Base-by-base conservation (phyloP, 92 coral and sea anemone genomes). In the Porites cylindrica region DNA sequence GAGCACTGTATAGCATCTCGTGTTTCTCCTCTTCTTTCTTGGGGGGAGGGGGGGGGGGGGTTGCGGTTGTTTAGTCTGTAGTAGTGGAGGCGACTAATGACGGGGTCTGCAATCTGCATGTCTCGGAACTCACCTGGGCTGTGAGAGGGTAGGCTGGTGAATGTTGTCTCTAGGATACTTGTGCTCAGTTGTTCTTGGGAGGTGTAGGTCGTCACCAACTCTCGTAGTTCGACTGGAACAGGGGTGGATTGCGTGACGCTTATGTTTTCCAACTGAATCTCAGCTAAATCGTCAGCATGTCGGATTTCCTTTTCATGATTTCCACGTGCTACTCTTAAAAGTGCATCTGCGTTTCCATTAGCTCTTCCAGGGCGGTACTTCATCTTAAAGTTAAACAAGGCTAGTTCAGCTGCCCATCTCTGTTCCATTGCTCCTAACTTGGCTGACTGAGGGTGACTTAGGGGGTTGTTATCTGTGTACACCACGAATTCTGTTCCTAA, bases 341-440 rank as follows among this genome's bases (percentile, higher is more conserved):
- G 67, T 24, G 96, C 96, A 54, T 90, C 92, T 7, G 91, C 94
- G 38, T 89, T 89, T 51, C 32, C 75, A 38, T 93, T 90, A 51
- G 71, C 64, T 38, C 82, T 80, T 50, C 96, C 94, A 24, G 89
- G 60, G 20, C 77, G 59, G 85, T 84, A 88, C 72, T 23, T 72
- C 4, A 88, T 90, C 5, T 58, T 80, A 63, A 93, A 93, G 56
- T 91, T 82, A 62, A 91, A 91, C 17, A 86, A 76, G 12, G 94
- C 93, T 26, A 93, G 86, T 7, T 91, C 87, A 17, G 93, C 87
- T 20, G 94, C 91, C 91, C 96, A 91, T 66, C 91, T 53, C 62
- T 53, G 59, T 66, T 93, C 90, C 9, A 91, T 81, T 23, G 92
- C 94, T 32, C 91, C 91, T 0, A 85, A 81, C 74, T 85, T 91